Percentiles rank a stretch among this genome's conserved stretches.
These are phyloP conservation scores for Xerus inauris DNA, from an alignment of 2,113 vertebrate genomes.

Conservation along the genomic window DNA sequence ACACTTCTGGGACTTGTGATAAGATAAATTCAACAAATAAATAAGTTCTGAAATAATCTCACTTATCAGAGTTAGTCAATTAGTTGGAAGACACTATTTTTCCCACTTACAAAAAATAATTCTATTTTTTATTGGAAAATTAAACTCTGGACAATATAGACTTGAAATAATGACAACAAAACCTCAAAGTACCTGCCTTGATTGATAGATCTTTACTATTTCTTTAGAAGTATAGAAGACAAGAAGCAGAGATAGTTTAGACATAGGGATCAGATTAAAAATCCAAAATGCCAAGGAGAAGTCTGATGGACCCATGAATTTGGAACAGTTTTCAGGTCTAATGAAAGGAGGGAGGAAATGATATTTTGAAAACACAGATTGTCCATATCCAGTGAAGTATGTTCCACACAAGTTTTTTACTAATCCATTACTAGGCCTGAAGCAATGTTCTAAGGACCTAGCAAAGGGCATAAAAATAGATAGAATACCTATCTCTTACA, in stretches of 20 bases:
- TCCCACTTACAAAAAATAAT: background rate
- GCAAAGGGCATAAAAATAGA: background rate
- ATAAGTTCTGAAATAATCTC: slow-evolving; percentile 28
- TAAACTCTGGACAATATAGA: background rate
- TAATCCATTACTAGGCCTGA: background rate
- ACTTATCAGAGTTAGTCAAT: background rate
- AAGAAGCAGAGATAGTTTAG: background rate
- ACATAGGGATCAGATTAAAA: background rate
- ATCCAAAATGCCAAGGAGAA: background rate
- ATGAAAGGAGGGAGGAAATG: background rate
- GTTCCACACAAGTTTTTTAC: background rate
- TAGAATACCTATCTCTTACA: background rate
- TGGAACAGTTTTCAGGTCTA: background rate
- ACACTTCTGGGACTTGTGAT: background rate
- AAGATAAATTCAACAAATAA: slow-evolving; percentile 11
- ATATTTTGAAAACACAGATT: background rate
- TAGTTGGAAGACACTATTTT: background rate
- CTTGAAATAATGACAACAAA: background rate
- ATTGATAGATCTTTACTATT: background rate
- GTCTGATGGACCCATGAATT: background rate
- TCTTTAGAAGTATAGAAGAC: background rate
- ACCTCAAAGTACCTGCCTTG: background rate
- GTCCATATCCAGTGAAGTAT: background rate
- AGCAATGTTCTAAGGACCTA: background rate
- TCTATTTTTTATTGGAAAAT: background rate